Evolutionary conservation across 1,140 invertebrate species (phyloP).

Genomic region (Drosophila prosaltans): DNA sequence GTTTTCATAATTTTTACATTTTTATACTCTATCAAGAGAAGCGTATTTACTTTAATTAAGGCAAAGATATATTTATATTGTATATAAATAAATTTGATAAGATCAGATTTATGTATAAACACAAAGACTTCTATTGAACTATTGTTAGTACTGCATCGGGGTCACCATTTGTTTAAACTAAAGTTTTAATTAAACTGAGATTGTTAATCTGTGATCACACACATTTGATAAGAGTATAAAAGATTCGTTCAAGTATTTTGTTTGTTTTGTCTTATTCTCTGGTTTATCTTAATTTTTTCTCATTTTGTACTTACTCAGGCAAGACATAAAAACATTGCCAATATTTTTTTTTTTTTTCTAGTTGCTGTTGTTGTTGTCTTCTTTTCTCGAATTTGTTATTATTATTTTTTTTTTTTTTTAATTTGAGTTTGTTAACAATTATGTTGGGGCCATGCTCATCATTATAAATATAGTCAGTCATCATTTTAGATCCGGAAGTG

Average conservation of each 20-base stretch:
- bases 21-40: background rate
- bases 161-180: no score
- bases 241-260: background rate
- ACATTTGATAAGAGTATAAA: background rate
- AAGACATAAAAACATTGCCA: background rate
- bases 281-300: background rate
- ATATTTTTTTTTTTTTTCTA: background rate
- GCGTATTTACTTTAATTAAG: background rate
- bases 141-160: no score
- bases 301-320: slow-evolving; percentile 7
- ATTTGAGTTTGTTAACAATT: slow-evolving; percentile 34
- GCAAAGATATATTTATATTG: background rate
- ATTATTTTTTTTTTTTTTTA: slow-evolving; percentile 13
- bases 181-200: no score
- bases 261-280: background rate
- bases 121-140: no score
- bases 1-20: slow-evolving; percentile 13
- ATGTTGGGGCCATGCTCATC: slow-evolving; percentile 9
- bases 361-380: slow-evolving; percentile 2
- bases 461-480: slow-evolving; percentile 9
- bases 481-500: slow-evolving; percentile 8
- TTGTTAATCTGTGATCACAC: no score
- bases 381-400: background rate
- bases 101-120: no score
- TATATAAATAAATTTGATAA: no score